Conservation (phyloP, 2,888 invertebrate genomes). For the Hylaea fasciaria region DNA sequence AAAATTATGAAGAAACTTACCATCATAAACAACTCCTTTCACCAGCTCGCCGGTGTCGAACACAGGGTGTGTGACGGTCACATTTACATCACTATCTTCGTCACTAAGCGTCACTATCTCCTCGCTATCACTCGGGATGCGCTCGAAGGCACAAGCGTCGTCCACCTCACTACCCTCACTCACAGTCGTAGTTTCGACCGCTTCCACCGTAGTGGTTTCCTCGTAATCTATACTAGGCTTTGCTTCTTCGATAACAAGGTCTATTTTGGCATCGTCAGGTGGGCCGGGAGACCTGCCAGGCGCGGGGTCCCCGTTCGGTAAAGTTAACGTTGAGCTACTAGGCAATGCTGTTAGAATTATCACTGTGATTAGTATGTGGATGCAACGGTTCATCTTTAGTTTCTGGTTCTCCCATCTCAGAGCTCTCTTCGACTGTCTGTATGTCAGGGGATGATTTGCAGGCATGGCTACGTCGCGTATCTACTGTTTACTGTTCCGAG, state of each 20-base stretch:
- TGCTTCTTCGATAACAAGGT: conserved; percentile 49
- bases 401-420: conserved; percentile 55
- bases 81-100: conserved; percentile 75
- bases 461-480: conserved; percentile 37
- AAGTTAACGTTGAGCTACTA: conserved; percentile 70
- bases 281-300: conserved; percentile 88
- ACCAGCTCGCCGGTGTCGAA: conserved; percentile 82
- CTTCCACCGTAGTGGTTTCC: conserved; percentile 61
- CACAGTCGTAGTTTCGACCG: conserved; percentile 55
- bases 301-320: conserved; percentile 86
- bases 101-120: conserved; percentile 72
- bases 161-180: conserved; percentile 53
- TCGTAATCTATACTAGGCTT: conserved; percentile 59
- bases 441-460: conserved; percentile 35
- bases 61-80: conserved; percentile 80
- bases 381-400: conserved; percentile 61
- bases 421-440: conserved; percentile 32
- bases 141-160: conserved; percentile 76
- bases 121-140: conserved; percentile 74
- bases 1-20: conserved; percentile 62
- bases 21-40: conserved; percentile 83
- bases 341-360: conserved; percentile 71
- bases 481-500: conserved; percentile 32
- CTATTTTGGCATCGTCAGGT: conserved; percentile 56
- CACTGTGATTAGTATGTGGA: conserved; percentile 53